Percentiles rank a stretch among this genome's conserved stretches.
These are phyloP conservation scores for Copidosoma floridanum DNA, from an alignment of 1,140 invertebrate genomes.

Conservation along the genomic window DNA sequence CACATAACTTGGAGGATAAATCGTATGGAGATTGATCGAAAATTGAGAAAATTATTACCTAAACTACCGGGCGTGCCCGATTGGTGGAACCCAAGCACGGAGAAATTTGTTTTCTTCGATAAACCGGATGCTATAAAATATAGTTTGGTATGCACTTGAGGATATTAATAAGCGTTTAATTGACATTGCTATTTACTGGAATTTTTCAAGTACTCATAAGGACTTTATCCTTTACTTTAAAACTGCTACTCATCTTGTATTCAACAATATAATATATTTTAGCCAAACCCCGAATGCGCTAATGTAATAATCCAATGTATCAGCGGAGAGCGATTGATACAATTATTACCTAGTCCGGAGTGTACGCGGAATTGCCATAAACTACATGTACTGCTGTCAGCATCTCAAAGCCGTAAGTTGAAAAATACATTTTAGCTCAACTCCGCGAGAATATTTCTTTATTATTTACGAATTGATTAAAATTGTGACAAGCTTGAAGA, in stretches of 20 bases:
- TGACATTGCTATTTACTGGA: too few relatives aligned
- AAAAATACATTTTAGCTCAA: too few relatives aligned
- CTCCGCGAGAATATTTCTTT: not conserved
- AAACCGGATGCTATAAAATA: constrained; percentile 62
- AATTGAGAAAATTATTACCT: constrained; percentile 66
- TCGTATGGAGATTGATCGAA: constrained; percentile 64
- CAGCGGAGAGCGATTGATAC: constrained; percentile 64
- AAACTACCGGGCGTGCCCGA: constrained; percentile 62
- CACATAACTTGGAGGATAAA: constrained; percentile 68
- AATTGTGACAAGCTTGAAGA: too few relatives aligned
- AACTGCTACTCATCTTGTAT: too few relatives aligned
- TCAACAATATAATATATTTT: constrained; percentile 23
- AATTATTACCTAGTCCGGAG: constrained; percentile 66
- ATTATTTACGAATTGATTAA: not conserved
- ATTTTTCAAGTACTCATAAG: too few relatives aligned
- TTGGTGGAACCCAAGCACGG: constrained; percentile 67
- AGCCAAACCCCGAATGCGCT: constrained; percentile 74
- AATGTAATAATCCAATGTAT: constrained; percentile 70
- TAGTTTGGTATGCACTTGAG: constrained; percentile 60
- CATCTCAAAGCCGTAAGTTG: constrained; percentile 70
- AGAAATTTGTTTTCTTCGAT: constrained; percentile 72
- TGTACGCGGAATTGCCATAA: constrained; percentile 65
- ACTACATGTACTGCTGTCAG: constrained; percentile 63
- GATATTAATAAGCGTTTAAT: too few relatives aligned
- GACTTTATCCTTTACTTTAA: too few relatives aligned